A percentile compares a stretch with the other conserved stretches of the same genome.
Conservation (phyloP, 2,888 invertebrate genomes). For the Ceriagrion tenellum region DNA sequence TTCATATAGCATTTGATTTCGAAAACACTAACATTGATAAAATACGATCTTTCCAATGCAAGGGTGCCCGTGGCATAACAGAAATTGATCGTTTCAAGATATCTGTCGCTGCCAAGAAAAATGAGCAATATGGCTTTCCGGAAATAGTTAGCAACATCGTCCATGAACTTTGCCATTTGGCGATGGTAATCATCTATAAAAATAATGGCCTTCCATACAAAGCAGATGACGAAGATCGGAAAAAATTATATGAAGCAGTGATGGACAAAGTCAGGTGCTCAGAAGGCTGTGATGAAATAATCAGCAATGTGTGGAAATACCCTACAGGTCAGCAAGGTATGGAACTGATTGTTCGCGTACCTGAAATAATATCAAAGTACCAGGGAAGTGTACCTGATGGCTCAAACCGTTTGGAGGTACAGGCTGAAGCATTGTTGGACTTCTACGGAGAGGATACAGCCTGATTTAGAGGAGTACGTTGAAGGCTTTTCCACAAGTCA, state of each 20-base stretch:
- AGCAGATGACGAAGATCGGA: neutral
- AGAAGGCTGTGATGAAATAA: neutral
- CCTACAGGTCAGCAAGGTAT: too few relatives aligned
- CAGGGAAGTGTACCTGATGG: neutral
- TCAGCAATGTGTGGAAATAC: neutral
- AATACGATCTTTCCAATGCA: neutral
- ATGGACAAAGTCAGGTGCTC: neutral
- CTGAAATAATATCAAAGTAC: too few relatives aligned
- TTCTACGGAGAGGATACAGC: neutral
- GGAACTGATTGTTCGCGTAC: too few relatives aligned
- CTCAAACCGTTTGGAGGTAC: neutral
- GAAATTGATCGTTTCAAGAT: neutral
- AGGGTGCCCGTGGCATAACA: neutral
- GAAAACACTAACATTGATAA: neutral
- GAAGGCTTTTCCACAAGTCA: neutral
- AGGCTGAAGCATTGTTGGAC: neutral
- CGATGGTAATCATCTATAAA: neutral
- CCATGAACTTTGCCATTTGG: neutral
- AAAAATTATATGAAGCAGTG: neutral
- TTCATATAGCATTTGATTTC: neutral
- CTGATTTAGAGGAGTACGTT: neutral
- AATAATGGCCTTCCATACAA: neutral
- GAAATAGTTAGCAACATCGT: neutral
- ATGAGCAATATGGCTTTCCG: neutral
- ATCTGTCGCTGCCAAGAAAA: neutral